Percentiles rank a stretch among this genome's conserved stretches.
These are phyloP conservation scores for Carlito syrichta DNA, from an alignment of 2,113 vertebrate genomes.

Conservation along the genomic window DNA sequence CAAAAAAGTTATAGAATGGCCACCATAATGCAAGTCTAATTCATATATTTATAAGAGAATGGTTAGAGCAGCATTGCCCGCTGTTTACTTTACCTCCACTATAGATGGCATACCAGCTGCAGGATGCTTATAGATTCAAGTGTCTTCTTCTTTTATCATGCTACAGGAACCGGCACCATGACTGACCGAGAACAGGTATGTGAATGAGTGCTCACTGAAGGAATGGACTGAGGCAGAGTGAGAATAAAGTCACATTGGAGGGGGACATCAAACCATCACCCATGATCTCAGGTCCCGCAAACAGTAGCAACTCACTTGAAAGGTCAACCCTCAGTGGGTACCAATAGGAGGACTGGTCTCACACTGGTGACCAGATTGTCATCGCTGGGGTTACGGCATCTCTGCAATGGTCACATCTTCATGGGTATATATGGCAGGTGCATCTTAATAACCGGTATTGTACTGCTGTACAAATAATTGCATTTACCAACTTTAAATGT, in stretches of 20 bases:
- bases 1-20: neutral
- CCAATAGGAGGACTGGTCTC: neutral
- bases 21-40: neutral
- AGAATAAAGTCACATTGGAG: neutral
- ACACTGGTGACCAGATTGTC: neutral
- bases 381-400: accelerated
- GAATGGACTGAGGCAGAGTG: neutral
- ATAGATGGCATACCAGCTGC: accelerated
- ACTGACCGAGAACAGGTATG: neutral
- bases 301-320: neutral
- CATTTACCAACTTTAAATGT: neutral
- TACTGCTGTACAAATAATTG: neutral
- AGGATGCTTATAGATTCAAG: neutral
- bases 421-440: accelerated
- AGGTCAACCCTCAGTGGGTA: neutral
- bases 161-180: neutral
- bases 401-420: neutral
- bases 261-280: neutral
- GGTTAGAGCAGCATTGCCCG: neutral
- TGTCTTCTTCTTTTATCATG: neutral
- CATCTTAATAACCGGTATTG: neutral
- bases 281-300: no score
- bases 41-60: neutral
- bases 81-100: neutral
- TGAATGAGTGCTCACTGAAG: neutral